Evolutionary conservation across 2,113 vertebrate genomes (phyloP).

Genomic region (Ciconia stormi): DNA sequence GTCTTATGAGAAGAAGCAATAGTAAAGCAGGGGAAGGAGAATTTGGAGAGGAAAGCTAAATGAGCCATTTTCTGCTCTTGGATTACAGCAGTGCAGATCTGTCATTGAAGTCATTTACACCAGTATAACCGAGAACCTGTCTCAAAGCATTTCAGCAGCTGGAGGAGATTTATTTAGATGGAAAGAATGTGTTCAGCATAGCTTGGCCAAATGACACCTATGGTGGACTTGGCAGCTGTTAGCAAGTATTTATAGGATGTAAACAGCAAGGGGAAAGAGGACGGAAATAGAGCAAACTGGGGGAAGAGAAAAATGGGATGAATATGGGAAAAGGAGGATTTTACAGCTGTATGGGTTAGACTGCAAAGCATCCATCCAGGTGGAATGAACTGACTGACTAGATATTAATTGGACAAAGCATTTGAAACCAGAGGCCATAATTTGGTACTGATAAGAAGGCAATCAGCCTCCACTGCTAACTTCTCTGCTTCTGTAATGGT

Average conservation of each 20-base stretch:
- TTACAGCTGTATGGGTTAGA: background rate
- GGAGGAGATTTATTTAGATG: constrained; percentile 49
- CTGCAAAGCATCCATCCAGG: background rate
- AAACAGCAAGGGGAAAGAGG: constrained; percentile 27
- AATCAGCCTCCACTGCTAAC: accelerated
- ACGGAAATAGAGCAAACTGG: background rate
- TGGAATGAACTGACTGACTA: background rate
- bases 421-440: background rate
- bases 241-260: constrained; percentile 42
- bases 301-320: background rate
- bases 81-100: background rate
- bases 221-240: constrained; percentile 38
- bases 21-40: background rate
- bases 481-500: background rate
- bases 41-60: background rate
- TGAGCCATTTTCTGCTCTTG: background rate
- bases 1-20: background rate
- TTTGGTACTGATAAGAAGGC: background rate
- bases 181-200: constrained; percentile 54
- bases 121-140: background rate
- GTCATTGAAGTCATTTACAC: background rate
- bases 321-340: background rate
- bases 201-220: constrained; percentile 30
- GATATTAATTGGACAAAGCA: background rate
- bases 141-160: constrained; percentile 40